Evolutionary conservation across 2,113 vertebrate species (phyloP), one percentile per base, ranked within the genome.

Genomic region (Theristicus caerulescens): DNA sequence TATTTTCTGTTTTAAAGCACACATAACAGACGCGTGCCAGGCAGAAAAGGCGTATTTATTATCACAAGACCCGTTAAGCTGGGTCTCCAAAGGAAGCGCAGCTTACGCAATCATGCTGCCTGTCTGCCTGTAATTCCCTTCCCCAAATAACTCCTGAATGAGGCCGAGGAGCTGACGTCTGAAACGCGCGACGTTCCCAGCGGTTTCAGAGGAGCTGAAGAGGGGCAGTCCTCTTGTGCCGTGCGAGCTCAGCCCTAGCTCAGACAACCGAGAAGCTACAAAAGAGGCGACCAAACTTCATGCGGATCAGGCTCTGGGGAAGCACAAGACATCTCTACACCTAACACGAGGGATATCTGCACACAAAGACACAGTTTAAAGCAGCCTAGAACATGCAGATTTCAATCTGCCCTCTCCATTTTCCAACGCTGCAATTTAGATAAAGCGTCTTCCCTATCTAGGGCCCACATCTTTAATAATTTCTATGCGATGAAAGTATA

Each of bases 251-350:
- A 72, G 40, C 46, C 70, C 40, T 18, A 36, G 27, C 47, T 55
- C 38, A 18, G 55, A 47, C 38, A 58, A 34, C 49, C 42, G 36
- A 36, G 29, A 52, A 21, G 29, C 29, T 42, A 74, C 29, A n/a
- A 38, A 49, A 51, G 47, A 52, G 10, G 61, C 13, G 15, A 46
- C 25, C 16, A 20, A 40, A 18, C 49, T 27, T 62, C 42, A 17
- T 0, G 3, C 24, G 44, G 54, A n/a, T 5, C 1, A 1, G n/a
- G 38, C 17, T 74, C 29, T 74, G 0, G 0, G 49, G 49, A 69
- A 29, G 27, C 54, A 24, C 12, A 14, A 57, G 66, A 19, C 27
- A 42, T 5, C 26, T 25, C 44, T 36, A 1, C 25, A 25, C 21
- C 16, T 26, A 74, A 70, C 29, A 4, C 0, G 0, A n/a, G 67